Conservation (phyloP, 2,113 vertebrate genomes). For the Phyllostomus hastatus region DNA sequence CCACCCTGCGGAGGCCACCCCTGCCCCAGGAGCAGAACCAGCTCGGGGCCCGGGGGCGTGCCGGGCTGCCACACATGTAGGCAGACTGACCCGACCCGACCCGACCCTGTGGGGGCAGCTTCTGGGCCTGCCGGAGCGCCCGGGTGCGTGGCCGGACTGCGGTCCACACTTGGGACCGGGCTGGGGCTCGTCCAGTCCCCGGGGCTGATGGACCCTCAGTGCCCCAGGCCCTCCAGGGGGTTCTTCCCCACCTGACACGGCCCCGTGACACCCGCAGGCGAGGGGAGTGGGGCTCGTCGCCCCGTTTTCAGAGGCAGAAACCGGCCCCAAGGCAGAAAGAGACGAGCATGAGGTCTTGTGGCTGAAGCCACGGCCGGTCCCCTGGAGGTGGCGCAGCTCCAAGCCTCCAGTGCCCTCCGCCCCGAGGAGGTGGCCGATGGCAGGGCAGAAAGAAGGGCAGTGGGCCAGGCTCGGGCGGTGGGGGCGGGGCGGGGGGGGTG, state of each 20-base stretch:
- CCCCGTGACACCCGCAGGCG: rapidly evolving
- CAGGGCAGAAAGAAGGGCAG: no score
- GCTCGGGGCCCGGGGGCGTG: not conserved
- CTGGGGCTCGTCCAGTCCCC: rapidly evolving
- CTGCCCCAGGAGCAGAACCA: not conserved
- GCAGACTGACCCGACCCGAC: not conserved
- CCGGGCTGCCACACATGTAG: no score
- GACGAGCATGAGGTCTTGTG: rapidly evolving
- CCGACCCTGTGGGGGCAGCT: not conserved
- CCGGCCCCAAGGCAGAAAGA: not conserved
- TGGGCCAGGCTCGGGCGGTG: not conserved
- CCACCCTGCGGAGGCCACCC: rapidly evolving
- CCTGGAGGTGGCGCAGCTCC: rapidly evolving
- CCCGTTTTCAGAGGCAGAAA: no score
- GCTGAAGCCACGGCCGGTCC: rapidly evolving
- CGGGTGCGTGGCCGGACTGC: rapidly evolving
- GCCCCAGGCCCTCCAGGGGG: rapidly evolving
- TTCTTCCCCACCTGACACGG: rapidly evolving
- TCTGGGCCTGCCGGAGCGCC: not conserved
- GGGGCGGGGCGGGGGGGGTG: rapidly evolving
- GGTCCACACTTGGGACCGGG: rapidly evolving
- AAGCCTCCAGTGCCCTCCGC: not conserved
- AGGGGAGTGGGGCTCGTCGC: no score
- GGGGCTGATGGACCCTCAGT: rapidly evolving
- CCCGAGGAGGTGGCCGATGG: not conserved